Evolutionary conservation across 2,113 vertebrate genomes (phyloP).

Genomic region (Phycodurus eques): DNA sequence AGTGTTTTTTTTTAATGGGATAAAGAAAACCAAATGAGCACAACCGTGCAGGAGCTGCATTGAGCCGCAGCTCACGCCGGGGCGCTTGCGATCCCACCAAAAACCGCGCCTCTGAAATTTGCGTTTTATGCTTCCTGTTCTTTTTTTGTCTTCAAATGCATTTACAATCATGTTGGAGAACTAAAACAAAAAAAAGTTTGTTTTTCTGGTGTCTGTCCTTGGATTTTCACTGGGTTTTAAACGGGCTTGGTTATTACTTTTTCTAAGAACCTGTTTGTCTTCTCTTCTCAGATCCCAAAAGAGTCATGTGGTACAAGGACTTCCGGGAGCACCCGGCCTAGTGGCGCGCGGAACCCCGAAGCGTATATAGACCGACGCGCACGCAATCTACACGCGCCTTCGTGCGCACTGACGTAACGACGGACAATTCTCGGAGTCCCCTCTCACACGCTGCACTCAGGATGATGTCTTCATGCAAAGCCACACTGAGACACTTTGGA

Average conservation of each 20-base stretch:
- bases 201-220: too few species aligned
- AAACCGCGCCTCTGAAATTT: too few species aligned
- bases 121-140: too few species aligned
- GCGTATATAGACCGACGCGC: slow-evolving; percentile 5
- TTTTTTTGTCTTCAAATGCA: too few species aligned
- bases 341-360: slow-evolving; percentile 29
- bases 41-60: too few species aligned
- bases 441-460: slow-evolving; percentile 62
- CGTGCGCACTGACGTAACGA: slow-evolving; percentile 48
- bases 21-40: too few species aligned
- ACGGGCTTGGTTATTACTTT: not conserved
- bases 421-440: slow-evolving; percentile 52
- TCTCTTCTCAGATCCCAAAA: slow-evolving; percentile 65
- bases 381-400: slow-evolving; percentile 22
- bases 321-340: slow-evolving; percentile 67
- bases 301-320: slow-evolving; percentile 73
- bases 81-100: too few species aligned
- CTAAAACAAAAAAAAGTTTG: too few species aligned
- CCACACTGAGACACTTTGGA: slow-evolving; percentile 75
- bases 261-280: not conserved
- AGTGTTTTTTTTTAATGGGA: too few species aligned
- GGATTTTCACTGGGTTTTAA: not conserved
- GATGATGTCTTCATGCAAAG: slow-evolving; percentile 68
- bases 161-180: too few species aligned
- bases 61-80: too few species aligned